Conservation (phyloP, 2,888 invertebrate species). For the Parelbella ahira region DNA sequence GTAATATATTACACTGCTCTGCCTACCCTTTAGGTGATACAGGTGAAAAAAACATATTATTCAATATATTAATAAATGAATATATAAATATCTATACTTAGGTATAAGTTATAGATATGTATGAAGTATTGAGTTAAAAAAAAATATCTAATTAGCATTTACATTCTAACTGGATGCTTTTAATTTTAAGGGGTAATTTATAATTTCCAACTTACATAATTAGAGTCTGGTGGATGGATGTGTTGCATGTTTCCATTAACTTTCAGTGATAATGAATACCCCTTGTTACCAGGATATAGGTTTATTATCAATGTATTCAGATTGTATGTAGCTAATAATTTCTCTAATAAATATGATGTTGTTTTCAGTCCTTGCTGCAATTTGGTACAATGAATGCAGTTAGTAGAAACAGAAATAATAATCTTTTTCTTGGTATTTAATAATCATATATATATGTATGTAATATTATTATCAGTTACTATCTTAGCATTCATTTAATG, state of each 20-base stretch:
- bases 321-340: constrained; percentile 90
- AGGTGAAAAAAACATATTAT: no score
- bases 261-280: constrained; percentile 87
- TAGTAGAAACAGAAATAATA: no score
- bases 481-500: no score
- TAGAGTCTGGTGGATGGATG: constrained; percentile 64
- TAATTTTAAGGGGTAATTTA: no score
- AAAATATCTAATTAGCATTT: background rate
- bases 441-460: no score
- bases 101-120: no score
- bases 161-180: background rate
- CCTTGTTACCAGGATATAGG: constrained; percentile 95
- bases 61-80: no score
- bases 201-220: constrained; percentile 49
- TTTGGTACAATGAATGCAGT: constrained; percentile 4
- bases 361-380: constrained; percentile 81
- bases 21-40: no score
- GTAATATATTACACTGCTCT: no score
- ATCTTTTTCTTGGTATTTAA: no score
- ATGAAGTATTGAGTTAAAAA: no score
- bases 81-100: no score
- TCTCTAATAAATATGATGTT: constrained; percentile 88
- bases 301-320: constrained; percentile 94
- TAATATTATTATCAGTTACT: background rate
- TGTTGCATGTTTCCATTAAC: constrained; percentile 78